Evolutionary conservation across 2,888 invertebrate genomes (phyloP).

Genomic region (Lithophane semibrunnea): DNA sequence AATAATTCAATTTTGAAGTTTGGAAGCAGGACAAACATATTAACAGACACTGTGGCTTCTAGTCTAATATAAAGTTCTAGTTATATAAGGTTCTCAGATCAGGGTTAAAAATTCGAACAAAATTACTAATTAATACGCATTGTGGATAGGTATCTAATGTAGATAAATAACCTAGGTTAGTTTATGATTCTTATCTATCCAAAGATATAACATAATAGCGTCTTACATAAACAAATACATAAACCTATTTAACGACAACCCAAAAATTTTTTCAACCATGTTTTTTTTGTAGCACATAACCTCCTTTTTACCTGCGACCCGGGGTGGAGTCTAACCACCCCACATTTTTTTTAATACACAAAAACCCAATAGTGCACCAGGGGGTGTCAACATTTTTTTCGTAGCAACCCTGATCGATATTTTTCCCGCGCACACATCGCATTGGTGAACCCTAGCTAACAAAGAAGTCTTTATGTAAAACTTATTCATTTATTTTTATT

Average conservation of each 20-base stretch:
- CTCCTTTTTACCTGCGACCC: constrained; percentile 83
- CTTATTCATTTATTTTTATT: constrained; percentile 87
- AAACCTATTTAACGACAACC: constrained; percentile 54
- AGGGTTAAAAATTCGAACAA: background rate
- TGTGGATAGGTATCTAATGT: background rate
- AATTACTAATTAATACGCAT: background rate
- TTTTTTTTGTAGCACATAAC: constrained; percentile 75
- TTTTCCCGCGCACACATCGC: constrained; percentile 82
- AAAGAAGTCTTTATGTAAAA: constrained; percentile 86
- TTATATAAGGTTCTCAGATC: background rate
- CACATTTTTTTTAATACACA: constrained; percentile 81
- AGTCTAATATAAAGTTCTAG: background rate
- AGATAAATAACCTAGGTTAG: too few species aligned
- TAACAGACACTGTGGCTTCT: background rate
- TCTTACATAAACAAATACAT: constrained; percentile 29
- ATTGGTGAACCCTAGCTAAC: constrained; percentile 81
- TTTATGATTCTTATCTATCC: background rate
- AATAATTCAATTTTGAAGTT: too few species aligned
- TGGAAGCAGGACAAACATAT: background rate
- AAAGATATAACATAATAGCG: background rate
- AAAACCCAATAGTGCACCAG: constrained; percentile 83
- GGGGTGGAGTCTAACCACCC: constrained; percentile 86
- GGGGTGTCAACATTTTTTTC: constrained; percentile 87
- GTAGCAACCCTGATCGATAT: constrained; percentile 82
- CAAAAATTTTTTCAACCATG: constrained; percentile 67